These are phyloP conservation scores for Gallinago undulata DNA, from an alignment of 2,113 vertebrate species.

Conservation along the genomic window DNA sequence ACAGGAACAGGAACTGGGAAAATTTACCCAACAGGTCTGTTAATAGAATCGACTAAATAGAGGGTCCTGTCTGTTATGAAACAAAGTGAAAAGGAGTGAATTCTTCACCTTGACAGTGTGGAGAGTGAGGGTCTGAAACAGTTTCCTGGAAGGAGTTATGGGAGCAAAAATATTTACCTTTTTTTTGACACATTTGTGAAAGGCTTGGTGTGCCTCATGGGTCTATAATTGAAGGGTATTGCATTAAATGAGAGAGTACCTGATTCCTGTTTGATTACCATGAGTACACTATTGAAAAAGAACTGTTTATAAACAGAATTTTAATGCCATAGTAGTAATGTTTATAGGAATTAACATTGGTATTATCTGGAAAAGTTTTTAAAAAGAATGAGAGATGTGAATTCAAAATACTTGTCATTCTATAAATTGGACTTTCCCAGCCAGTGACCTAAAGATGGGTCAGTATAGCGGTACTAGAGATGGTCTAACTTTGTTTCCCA, in stretches of 20 bases:
- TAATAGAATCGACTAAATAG: neutral
- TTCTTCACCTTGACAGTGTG: neutral
- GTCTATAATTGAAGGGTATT: neutral
- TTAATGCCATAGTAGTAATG: neutral
- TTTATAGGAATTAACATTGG: neutral
- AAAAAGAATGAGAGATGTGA: neutral
- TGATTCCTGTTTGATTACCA: neutral
- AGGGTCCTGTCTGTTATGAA: neutral
- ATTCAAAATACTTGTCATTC: neutral
- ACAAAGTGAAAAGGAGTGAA: neutral
- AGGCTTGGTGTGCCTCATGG: neutral
- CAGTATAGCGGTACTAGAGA: neutral
- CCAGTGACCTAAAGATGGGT: neutral
- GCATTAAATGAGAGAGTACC: neutral
- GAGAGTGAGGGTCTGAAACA: neutral
- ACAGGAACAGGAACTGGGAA: neutral
- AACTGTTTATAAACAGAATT: neutral
- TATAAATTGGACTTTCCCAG: neutral
- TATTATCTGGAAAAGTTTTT: neutral
- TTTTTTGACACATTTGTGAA: neutral
- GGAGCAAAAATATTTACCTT: neutral
- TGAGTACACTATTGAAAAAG: neutral
- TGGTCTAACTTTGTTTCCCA: neutral
- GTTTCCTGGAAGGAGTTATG: rapidly evolving
- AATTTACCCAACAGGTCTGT: rapidly evolving